Evolutionary conservation across 2,797 vertebrate species (phyloP).

Genomic region (Parotocinclus haroldoi): DNA sequence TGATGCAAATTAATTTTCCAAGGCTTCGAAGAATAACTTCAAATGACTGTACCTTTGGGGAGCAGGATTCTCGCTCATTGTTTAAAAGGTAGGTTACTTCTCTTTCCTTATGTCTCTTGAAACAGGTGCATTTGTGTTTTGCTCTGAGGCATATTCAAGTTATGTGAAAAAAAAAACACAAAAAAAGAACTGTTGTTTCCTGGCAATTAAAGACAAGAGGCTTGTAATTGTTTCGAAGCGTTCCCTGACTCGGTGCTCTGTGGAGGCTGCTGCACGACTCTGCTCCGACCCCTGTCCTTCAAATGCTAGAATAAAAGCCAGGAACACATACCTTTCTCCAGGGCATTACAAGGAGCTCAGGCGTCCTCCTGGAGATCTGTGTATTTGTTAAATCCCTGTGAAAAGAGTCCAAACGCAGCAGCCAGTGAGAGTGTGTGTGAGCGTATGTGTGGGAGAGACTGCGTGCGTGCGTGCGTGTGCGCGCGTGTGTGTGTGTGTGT

Average conservation of each 20-base stretch:
- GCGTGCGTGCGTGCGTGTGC: conserved; percentile 8
- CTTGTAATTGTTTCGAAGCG: conserved; percentile 65
- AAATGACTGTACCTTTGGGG: conserved; percentile 88
- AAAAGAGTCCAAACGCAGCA: conserved; percentile 71
- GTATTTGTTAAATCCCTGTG: conserved; percentile 69
- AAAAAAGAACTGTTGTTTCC: conserved; percentile 14
- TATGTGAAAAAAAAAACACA: too few species aligned
- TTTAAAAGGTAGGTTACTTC: conserved; percentile 93
- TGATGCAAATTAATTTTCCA: conserved; percentile 81
- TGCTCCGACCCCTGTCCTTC: conserved; percentile 80
- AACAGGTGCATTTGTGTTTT: conserved; percentile 18
- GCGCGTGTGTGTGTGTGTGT: conserved; percentile 34
- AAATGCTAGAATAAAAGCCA: conserved; percentile 76
- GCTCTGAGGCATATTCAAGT: conserved; percentile 21
- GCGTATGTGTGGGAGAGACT: conserved; percentile 43
- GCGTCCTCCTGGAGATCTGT: conserved; percentile 26
- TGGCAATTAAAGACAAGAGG: conserved; percentile 25
- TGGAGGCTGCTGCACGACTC: conserved; percentile 57
- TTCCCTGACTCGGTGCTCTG: conserved; percentile 2
- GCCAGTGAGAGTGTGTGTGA: conserved; percentile 47
- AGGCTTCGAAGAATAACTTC: conserved; percentile 87
- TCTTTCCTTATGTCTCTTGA: conserved; percentile 2
- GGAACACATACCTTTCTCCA: conserved; percentile 73
- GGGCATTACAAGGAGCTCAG: conserved; percentile 27
- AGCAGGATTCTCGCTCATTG: conserved; percentile 84